These are phyloP conservation scores for Oryzias melastigma DNA, from an alignment of 2,113 vertebrate species.

Conservation along the genomic window DNA sequence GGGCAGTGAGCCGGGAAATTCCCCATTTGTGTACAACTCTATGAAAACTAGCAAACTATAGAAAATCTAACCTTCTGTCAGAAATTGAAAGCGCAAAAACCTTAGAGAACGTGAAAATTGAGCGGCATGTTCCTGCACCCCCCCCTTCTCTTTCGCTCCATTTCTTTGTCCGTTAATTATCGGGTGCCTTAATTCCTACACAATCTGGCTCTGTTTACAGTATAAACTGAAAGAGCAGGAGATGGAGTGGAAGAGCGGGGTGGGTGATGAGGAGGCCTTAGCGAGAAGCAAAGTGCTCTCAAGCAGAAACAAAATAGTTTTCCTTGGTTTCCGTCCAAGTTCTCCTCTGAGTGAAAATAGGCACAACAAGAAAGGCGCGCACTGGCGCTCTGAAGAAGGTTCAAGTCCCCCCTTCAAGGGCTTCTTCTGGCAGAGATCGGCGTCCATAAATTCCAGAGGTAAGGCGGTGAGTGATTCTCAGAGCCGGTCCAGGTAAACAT, in stretches of 20 bases:
- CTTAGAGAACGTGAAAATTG: neutral
- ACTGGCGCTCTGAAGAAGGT: conserved; percentile 28
- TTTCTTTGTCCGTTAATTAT: conserved; percentile 38
- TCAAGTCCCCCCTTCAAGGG: conserved; percentile 28
- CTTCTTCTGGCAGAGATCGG: conserved; percentile 20
- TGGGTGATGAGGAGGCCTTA: conserved; percentile 19
- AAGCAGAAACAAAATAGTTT: conserved; percentile 63
- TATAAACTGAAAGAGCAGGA: conserved; percentile 32
- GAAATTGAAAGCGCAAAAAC: too few species aligned
- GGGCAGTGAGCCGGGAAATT: conserved; percentile 18
- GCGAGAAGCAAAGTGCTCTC: conserved; percentile 35
- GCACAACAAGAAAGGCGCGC: conserved; percentile 5
- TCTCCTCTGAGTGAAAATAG: conserved; percentile 16
- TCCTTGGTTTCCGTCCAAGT: conserved; percentile 54
- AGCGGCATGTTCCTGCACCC: neutral
- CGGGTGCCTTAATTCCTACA: conserved; percentile 53
- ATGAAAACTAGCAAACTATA: too few species aligned
- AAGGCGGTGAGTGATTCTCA: conserved; percentile 45
- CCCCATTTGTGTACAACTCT: neutral
- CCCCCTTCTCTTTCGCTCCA: conserved; percentile 1
- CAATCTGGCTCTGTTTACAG: conserved; percentile 42
- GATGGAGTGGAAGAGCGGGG: conserved; percentile 17
- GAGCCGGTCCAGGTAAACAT: conserved; percentile 29
- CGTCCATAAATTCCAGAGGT: conserved; percentile 46
- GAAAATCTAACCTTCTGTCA: too few species aligned